phyloP scores from a whole-genome alignment of 37 sponge, comb jelly and placozoan genomes.

The Aphrocallistes beatrix region DNA sequence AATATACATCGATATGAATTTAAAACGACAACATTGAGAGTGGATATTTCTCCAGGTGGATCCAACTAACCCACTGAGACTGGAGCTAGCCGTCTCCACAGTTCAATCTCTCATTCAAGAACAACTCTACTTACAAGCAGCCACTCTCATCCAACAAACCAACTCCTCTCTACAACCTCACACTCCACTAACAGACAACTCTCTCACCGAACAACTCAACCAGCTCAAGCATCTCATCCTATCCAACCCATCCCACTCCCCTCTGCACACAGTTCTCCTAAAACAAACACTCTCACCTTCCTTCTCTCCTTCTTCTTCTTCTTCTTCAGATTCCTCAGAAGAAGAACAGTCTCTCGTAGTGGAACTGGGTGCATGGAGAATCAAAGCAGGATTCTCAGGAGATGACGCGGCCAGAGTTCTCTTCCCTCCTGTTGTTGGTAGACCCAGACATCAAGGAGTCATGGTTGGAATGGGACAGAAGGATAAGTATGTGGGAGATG shows the following conservation, averaged over 20 bases:
- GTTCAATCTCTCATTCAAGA: neutral
- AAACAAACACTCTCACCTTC: neutral
- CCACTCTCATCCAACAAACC: neutral
- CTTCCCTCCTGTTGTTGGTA: conserved; percentile 6
- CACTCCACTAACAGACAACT: neutral
- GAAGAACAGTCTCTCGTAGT: neutral
- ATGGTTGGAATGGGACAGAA: conserved; percentile 99
- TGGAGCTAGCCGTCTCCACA: neutral
- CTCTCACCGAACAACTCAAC: neutral
- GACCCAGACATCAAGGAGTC: conserved; percentile 55
- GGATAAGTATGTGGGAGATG: conserved; percentile 83
- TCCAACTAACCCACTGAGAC: neutral
- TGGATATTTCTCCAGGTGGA: neutral
- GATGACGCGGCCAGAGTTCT: neutral
- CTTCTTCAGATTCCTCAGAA: neutral
- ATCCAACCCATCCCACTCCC: neutral
- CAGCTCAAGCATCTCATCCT: neutral
- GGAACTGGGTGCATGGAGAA: neutral
- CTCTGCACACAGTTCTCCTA: neutral
- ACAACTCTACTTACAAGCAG: neutral
- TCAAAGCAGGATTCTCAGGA: neutral
- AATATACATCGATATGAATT: too few relatives aligned
- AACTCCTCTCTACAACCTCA: neutral
- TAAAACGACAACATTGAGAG: neutral
- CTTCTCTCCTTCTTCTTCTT: neutral